Base-by-base conservation (phyloP, 1,140 invertebrate genomes). In the Nasonia longicornis region DNA sequence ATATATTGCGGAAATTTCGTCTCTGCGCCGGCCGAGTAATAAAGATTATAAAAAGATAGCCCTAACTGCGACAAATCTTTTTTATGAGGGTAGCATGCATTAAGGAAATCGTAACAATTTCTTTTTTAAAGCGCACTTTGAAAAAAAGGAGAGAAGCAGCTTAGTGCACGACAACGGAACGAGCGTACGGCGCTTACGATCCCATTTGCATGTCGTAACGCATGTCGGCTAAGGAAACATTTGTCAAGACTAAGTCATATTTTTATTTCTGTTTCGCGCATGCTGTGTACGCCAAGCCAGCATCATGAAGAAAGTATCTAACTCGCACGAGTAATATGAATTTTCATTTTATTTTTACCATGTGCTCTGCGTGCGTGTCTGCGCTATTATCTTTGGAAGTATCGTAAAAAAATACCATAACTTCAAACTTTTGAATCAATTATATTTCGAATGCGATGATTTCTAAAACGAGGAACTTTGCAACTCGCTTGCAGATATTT, bases 21-120 rank as follows among this genome's bases (percentile, higher is more conserved):
- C 67, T 66, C 58, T 22, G 31, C 2, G 31, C 26, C 26, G 26
- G 1, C 26, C 3, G 26, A 11, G 48, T 16, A 78, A 66, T 69
- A 48, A 78, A 42, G 52, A 64, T 26, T 31, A 63, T 35, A n/a
- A 29, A 64, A 78, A 69, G 67, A 78, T 67, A 6, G 26, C 67
- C 22, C 76, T 35, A 31, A n/a, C 29, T 8, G n/a, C 58, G 48
- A 66, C 52, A 76, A 76, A 66, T 66, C 52, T 76, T 66, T 76
- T 76, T 76, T 76, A 76, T 35, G 58, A 66, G 14, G 52, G 38
- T 26, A 26, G 29, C 22, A 29, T 31, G 64, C 75, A 69, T 77
- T 77, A 77, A 69, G 38, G 64, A 69, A 77, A 77, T 77, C 64
- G 64, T 69, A 77, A 77, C 75, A 77, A 69, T 77, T 77, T 77